Evolutionary conservation across 1,140 invertebrate genomes (phyloP), one percentile per base, ranked within the genome.

Genomic region (Manduca sexta): DNA sequence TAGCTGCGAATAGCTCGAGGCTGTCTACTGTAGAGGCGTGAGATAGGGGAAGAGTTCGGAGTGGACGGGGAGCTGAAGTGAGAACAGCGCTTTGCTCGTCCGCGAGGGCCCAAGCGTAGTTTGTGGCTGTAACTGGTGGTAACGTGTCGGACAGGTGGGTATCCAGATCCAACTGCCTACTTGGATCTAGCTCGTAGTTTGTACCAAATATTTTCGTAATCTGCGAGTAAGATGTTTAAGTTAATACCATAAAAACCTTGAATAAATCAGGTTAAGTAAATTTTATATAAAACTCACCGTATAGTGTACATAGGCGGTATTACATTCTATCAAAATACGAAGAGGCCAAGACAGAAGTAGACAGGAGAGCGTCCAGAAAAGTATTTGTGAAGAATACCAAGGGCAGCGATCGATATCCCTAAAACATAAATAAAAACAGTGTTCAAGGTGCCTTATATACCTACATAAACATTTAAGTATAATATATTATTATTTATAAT

Each of bases 341-440:
- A 95, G 86, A 16, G 94, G 95, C 95, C 95, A 97, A 8, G 93
- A 95, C 2, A 96, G 88, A 13, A 96, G 84, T n/a, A 94, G 81
- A 54, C 91, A 89, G 39, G 91, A 94, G 8, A 90, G 86, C 11
- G 91, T 86, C 93, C 94, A 95, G 83, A 94, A 95, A 33, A 91
- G 88, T 41, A 88, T 79, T 47, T 88, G 88, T 46, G 89, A 90
- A 60, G 89, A 81, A 82, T 89, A 74, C 89, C 89, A 74, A 50
- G 90, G 87, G 72, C 90, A 77, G 64, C 88, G 72, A 74, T 92
- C 87, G 50, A 88, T 81, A 72, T 93, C 87, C 56, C 90, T 84
- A 83, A 88, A 68, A 92, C n/a, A n/a, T n/a, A n/a, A n/a, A n/a
- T 80, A 70, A 58, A 63, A 47, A 14, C 21, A 35, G 1, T 1